Conservation (phyloP, 2,797 vertebrate species). For the Ptychobarbus kaznakovi region DNA sequence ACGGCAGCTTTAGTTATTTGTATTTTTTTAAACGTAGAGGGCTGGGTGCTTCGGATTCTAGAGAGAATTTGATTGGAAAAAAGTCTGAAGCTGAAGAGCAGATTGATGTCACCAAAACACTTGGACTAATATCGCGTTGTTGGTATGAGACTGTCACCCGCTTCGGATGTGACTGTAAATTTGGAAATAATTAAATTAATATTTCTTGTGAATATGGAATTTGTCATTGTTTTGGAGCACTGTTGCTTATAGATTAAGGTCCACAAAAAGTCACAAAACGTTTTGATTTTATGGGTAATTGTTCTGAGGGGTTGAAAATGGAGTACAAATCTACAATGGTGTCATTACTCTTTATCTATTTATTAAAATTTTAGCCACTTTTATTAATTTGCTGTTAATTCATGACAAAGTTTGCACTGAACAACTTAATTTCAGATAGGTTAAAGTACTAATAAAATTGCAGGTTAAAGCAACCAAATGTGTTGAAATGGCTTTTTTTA, state of each 20-base stretch:
- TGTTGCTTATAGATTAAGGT: not conserved
- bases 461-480: slow-evolving; percentile 59
- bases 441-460: slow-evolving; percentile 61
- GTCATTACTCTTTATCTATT: not conserved
- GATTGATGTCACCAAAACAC: not conserved
- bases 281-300: not conserved
- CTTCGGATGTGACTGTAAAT: not conserved
- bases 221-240: not conserved
- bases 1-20: no score
- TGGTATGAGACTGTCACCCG: not conserved
- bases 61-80: not conserved
- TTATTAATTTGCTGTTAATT: slow-evolving; percentile 6
- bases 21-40: not conserved
- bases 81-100: not conserved
- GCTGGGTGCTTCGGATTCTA: not conserved
- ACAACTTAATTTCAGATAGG: not conserved
- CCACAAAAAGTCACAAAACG: not conserved
- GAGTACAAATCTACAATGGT: not conserved
- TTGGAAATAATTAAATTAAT: not conserved
- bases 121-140: not conserved
- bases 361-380: not conserved
- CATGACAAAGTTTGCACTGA: not conserved
- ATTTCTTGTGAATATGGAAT: not conserved
- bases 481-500: slow-evolving; percentile 66
- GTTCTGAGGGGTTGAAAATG: not conserved